Conservation (phyloP, 2,888 invertebrate species). For the Panzeria rudis region DNA sequence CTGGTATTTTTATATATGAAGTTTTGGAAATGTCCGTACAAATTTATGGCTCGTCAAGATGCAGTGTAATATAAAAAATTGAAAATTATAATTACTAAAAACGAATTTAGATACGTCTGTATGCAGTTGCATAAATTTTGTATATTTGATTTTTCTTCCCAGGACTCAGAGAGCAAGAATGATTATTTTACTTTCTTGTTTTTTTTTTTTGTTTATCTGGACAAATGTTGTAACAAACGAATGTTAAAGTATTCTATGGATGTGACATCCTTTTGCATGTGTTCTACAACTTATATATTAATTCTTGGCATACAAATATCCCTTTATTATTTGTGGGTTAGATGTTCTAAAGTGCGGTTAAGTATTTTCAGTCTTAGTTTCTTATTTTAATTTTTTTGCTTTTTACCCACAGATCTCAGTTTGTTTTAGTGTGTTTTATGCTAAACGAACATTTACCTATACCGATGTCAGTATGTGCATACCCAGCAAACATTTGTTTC, state of each 20-base stretch:
- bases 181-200: background rate
- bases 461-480: no score
- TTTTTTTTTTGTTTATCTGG: conserved; percentile 25
- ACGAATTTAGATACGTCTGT: no score
- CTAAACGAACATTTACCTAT: no score
- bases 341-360: conserved; percentile 63
- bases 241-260: conserved; percentile 18
- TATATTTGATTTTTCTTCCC: conserved; percentile 25
- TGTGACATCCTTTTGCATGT: conserved; percentile 33
- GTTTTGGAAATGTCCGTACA: no score
- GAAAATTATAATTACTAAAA: no score
- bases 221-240: conserved; percentile 25
- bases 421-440: no score
- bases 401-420: no score
- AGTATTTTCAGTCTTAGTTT: conserved; percentile 52
- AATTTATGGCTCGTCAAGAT: no score
- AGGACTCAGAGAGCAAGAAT: background rate
- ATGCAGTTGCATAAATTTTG: background rate
- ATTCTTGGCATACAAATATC: conserved; percentile 59
- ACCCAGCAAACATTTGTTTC: no score
- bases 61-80: no score
- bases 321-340: conserved; percentile 46
- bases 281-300: conserved; percentile 44
- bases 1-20: no score
- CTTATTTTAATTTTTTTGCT: background rate